phyloP scores from a whole-genome alignment of 2,888 invertebrate genomes.

The Falcaria lacertinaria region DNA sequence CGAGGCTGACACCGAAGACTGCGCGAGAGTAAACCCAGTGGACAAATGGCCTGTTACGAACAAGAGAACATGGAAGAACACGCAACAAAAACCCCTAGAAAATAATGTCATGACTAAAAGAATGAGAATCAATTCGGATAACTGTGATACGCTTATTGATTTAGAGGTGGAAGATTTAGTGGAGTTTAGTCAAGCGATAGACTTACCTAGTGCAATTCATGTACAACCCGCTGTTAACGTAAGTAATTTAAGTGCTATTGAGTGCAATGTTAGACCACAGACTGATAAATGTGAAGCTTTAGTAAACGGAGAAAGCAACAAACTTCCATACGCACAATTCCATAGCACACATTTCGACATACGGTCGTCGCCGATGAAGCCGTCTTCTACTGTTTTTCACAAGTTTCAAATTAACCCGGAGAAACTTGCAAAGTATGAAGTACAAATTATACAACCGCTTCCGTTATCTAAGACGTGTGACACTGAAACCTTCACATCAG shows the following conservation, averaged over 20 bases:
- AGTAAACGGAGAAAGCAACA: slow-evolving; percentile 22
- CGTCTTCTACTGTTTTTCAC: slow-evolving; percentile 58
- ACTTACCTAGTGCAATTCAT: slow-evolving; percentile 11
- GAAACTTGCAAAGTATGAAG: slow-evolving; percentile 56
- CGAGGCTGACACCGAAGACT: slow-evolving; percentile 47
- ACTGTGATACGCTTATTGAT: slow-evolving; percentile 38
- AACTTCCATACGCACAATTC: slow-evolving; percentile 47
- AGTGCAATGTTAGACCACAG: not conserved
- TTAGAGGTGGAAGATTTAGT: slow-evolving; percentile 47
- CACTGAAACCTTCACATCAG: slow-evolving; percentile 3
- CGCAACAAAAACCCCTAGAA: slow-evolving; percentile 36
- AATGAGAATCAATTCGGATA: slow-evolving; percentile 47
- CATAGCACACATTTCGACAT: slow-evolving; percentile 71
- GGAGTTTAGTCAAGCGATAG: slow-evolving; percentile 22
- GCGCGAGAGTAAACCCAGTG: slow-evolving; percentile 54
- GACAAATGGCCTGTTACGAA: slow-evolving; percentile 57
- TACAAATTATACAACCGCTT: slow-evolving; percentile 52
- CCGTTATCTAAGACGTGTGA: slow-evolving; percentile 29
- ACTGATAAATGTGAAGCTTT: slow-evolving; percentile 3
- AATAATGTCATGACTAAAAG: slow-evolving; percentile 40
- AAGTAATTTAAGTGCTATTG: slow-evolving; percentile 4
- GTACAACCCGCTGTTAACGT: slow-evolving; percentile 8
- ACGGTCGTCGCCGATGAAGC: slow-evolving; percentile 67
- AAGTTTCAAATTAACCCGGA: slow-evolving; percentile 68
- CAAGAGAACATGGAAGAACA: slow-evolving; percentile 55